phyloP scores from a whole-genome alignment of 2,888 invertebrate genomes.

The Campoplex nolae region DNA sequence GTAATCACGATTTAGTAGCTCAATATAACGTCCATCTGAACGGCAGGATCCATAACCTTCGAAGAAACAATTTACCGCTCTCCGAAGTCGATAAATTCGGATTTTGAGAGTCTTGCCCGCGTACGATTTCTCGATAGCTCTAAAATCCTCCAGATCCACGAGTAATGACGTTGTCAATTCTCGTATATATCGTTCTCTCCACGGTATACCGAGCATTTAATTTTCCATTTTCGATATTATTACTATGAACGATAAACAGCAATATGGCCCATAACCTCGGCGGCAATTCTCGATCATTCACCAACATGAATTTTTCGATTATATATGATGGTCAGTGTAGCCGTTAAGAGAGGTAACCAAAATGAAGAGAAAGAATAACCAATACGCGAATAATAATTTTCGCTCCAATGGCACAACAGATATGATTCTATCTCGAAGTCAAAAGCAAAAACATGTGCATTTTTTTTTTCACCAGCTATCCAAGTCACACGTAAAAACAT shows the following conservation, averaged over 20 bases:
- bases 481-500: too few relatives aligned
- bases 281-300: not conserved
- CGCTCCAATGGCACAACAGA: too few relatives aligned
- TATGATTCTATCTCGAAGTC: too few relatives aligned
- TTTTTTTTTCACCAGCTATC: too few relatives aligned
- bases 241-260: slow-evolving; percentile 3
- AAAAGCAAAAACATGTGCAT: too few relatives aligned
- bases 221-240: slow-evolving; percentile 32
- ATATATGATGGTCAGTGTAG: slow-evolving; percentile 25
- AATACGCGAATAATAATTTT: too few relatives aligned
- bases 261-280: slow-evolving; percentile 10
- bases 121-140: slow-evolving; percentile 35
- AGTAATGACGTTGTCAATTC: slow-evolving; percentile 36
- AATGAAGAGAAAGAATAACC: too few relatives aligned
- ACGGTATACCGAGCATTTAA: slow-evolving; percentile 31
- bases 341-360: not conserved
- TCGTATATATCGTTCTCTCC: slow-evolving; percentile 14
- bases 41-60: slow-evolving; percentile 71
- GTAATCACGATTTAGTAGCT: slow-evolving; percentile 83
- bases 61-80: slow-evolving; percentile 80
- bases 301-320: slow-evolving; percentile 23
- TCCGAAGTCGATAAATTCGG: slow-evolving; percentile 81
- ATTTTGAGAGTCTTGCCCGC: slow-evolving; percentile 66
- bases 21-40: slow-evolving; percentile 81
- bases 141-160: slow-evolving; percentile 35